phyloP scores from a whole-genome alignment of 2,888 invertebrate species.

The Hyalella azteca region DNA sequence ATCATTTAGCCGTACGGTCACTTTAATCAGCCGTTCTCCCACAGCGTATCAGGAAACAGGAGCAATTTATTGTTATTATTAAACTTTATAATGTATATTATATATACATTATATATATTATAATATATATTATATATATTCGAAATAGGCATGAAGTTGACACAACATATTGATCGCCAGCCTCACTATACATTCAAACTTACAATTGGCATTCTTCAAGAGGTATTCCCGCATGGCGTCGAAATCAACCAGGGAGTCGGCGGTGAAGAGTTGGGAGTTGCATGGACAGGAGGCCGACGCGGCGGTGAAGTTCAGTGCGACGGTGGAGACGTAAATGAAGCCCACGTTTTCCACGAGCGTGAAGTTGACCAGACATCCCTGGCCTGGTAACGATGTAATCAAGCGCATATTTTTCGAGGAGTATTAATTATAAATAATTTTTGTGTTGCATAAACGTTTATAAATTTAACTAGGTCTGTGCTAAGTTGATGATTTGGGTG shows the following conservation, averaged over 20 bases:
- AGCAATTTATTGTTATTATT: not conserved
- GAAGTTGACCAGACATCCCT: not conserved
- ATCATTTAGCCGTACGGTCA: too few relatives aligned
- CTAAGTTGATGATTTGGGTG: too few relatives aligned
- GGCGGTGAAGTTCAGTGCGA: not conserved
- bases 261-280: not conserved
- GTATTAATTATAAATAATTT: too few relatives aligned
- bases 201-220: not conserved
- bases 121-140: not conserved
- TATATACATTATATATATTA: not conserved
- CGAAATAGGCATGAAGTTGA: not conserved
- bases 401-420: too few relatives aligned
- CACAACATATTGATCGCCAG: not conserved
- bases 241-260: not conserved
- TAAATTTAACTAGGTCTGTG: too few relatives aligned
- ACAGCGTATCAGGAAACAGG: too few relatives aligned
- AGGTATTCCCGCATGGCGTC: not conserved
- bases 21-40: too few relatives aligned
- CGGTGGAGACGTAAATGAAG: not conserved
- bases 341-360: not conserved
- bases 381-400: too few relatives aligned
- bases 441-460: too few relatives aligned
- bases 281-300: not conserved
- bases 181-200: not conserved
- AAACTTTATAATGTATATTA: not conserved